Percentiles rank a stretch among this genome's conserved stretches.
These are phyloP conservation scores for Palythoa grandis DNA, from an alignment of 92 coral and sea anemone species.

Conservation along the genomic window DNA sequence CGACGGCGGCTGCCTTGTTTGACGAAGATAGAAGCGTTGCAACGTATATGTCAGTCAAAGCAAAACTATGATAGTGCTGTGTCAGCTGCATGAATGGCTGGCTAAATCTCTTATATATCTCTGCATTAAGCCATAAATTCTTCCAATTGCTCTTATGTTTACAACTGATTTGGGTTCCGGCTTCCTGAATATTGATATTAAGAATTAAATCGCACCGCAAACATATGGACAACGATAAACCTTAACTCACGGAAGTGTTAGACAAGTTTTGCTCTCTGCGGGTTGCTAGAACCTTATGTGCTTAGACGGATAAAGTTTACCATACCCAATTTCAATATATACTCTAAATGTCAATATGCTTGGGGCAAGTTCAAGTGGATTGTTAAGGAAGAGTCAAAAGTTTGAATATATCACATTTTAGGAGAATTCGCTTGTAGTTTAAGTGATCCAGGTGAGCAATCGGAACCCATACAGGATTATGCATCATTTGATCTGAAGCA, in stretches of 20 bases:
- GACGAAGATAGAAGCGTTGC: conserved; percentile 50
- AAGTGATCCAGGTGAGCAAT: conserved; percentile 40
- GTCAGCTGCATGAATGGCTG: conserved; percentile 5
- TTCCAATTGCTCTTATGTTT: conserved; percentile 25
- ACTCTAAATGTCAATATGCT: conserved; percentile 26
- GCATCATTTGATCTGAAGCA: conserved; percentile 55
- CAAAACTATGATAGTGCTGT: conserved; percentile 45
- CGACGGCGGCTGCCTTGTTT: conserved; percentile 64
- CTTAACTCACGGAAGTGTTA: conserved; percentile 40
- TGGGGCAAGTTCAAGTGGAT: conserved; percentile 37
- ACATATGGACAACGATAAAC: conserved; percentile 43
- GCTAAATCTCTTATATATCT: conserved; percentile 23
- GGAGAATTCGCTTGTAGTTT: conserved; percentile 34
- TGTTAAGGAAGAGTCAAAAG: conserved; percentile 22
- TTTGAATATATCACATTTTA: conserved; percentile 21
- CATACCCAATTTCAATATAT: conserved; percentile 32
- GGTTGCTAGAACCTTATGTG: conserved; percentile 49
- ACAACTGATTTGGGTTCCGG: background rate
- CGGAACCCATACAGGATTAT: conserved; percentile 76
- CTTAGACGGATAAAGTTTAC: conserved; percentile 4
- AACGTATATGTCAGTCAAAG: conserved; percentile 47
- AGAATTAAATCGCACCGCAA: conserved; percentile 39
- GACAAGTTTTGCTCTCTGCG: conserved; percentile 29
- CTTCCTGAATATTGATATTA: background rate
- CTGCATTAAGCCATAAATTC: conserved; percentile 28